These are phyloP conservation scores for Ivindomyrus marchei DNA, from an alignment of 2,113 vertebrate genomes.

Conservation along the genomic window DNA sequence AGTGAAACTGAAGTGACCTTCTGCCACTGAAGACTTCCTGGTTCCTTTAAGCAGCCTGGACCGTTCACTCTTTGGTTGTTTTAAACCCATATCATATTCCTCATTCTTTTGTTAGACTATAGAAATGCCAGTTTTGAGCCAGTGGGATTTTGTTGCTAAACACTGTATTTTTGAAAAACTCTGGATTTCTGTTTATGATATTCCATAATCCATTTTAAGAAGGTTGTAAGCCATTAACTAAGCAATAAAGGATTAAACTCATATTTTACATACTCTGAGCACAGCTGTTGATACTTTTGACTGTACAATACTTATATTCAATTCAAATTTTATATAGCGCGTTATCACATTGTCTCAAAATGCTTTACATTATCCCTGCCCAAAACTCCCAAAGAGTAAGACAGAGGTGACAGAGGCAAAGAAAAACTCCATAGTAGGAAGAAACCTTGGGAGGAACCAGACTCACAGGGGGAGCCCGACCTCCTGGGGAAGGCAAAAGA, in stretches of 20 bases:
- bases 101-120: neutral
- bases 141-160: neutral
- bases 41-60: neutral
- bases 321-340: neutral
- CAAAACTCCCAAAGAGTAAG: neutral
- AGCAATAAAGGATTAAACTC: neutral
- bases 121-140: neutral
- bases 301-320: neutral
- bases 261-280: neutral
- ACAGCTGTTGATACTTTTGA: neutral
- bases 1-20: neutral
- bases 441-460: neutral
- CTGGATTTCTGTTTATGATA: neutral
- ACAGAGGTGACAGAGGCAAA: neutral
- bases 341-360: neutral
- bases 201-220: neutral
- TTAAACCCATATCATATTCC: neutral
- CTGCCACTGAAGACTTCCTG: neutral
- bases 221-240: neutral
- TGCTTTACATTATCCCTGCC: neutral
- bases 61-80: neutral
- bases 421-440: neutral
- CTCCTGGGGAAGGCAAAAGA: neutral
- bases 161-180: neutral
- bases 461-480: neutral